Conservation (phyloP, 1,140 invertebrate genomes). For the Epicauta chinensis region DNA sequence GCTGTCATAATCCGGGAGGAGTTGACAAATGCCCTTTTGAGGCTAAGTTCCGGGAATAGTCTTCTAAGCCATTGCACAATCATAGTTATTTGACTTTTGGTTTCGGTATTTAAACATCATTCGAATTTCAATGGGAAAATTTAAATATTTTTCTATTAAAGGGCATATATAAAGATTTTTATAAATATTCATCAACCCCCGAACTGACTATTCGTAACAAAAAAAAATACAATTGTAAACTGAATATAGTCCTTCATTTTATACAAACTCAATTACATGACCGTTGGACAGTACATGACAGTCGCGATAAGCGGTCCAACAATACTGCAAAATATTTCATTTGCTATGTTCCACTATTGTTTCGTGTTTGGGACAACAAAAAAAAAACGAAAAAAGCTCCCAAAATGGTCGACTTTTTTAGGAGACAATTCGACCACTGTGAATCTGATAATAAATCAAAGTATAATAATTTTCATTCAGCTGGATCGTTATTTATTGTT, state of each 20-base stretch:
- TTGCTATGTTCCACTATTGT: conserved; percentile 3
- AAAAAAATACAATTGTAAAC: too few relatives aligned
- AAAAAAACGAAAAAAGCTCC: conserved; percentile 4
- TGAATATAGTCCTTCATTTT: conserved; percentile 2
- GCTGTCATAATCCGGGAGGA: too few relatives aligned
- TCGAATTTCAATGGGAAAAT: too few relatives aligned
- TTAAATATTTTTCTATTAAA: too few relatives aligned
- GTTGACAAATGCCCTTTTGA: too few relatives aligned
- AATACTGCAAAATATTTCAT: conserved; percentile 12
- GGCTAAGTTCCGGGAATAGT: too few relatives aligned
- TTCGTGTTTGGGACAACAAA: not conserved
- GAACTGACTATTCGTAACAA: too few relatives aligned
- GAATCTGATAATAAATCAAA: conserved; percentile 8
- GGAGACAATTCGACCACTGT: conserved; percentile 4
- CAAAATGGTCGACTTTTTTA: conserved; percentile 2
- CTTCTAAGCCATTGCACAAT: too few relatives aligned
- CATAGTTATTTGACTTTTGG: too few relatives aligned
- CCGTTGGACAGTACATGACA: conserved; percentile 8
- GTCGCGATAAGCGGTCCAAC: conserved; percentile 11
- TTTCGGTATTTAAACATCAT: too few relatives aligned
- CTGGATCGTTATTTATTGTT: not conserved
- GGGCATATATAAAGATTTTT: too few relatives aligned
- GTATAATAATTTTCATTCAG: conserved; percentile 6
- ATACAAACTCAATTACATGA: conserved; percentile 6
- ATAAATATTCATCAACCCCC: too few relatives aligned